phyloP scores from a whole-genome alignment of 2,888 invertebrate genomes.

The Dynastes tityus region DNA sequence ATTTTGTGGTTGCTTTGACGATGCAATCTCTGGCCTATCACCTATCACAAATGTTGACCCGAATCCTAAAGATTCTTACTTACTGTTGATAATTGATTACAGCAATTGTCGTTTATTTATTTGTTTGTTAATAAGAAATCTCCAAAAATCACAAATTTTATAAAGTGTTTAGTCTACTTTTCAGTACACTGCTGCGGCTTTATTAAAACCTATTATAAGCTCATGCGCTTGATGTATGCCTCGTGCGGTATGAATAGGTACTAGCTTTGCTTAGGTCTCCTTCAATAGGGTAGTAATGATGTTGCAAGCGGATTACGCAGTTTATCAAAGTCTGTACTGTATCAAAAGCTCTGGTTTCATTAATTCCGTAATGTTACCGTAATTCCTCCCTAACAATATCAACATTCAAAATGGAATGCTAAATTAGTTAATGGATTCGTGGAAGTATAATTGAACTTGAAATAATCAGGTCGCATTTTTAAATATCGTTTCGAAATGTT shows the following conservation, averaged over 20 bases:
- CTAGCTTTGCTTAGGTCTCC: conserved; percentile 45
- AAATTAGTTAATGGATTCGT: conserved; percentile 10
- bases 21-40: no score
- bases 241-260: conserved; percentile 37
- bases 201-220: conserved; percentile 13
- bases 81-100: no score
- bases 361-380: conserved; percentile 44
- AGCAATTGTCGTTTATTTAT: no score
- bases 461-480: neutral
- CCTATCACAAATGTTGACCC: no score
- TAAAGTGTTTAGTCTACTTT: neutral
- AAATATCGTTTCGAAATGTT: neutral
- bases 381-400: conserved; percentile 26
- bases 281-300: conserved; percentile 56
- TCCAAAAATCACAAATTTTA: neutral
- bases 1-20: no score
- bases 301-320: conserved; percentile 56
- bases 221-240: neutral
- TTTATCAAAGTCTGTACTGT: conserved; percentile 54
- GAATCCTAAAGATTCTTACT: no score
- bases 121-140: no score
- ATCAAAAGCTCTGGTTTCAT: conserved; percentile 55
- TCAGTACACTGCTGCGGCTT: neutral
- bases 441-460: no score
- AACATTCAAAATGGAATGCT: neutral